phyloP scores from a whole-genome alignment of 2,888 invertebrate species.

The Mythimna pallens region DNA sequence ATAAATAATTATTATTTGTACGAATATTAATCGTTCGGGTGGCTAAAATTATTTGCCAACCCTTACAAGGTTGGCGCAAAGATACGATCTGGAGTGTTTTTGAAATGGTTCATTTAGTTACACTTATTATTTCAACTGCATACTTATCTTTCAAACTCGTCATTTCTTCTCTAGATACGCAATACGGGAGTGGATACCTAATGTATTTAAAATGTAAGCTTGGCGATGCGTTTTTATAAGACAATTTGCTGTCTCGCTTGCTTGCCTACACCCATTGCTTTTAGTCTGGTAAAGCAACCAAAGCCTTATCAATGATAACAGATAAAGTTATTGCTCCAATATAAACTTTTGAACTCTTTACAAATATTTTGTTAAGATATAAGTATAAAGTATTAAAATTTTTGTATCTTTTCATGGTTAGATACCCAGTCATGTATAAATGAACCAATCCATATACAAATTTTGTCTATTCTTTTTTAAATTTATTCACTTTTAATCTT shows the following conservation, averaged over 20 bases:
- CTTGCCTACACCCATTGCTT: not conserved
- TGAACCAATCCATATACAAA: not conserved
- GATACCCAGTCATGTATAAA: not conserved
- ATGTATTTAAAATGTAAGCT: slow-evolving; percentile 12
- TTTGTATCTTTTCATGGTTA: not conserved
- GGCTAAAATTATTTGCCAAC: slow-evolving; percentile 13
- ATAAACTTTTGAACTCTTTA: not conserved
- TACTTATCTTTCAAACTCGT: not conserved
- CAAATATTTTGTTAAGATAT: slow-evolving; percentile 7
- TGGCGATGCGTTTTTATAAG: not conserved
- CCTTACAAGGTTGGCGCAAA: slow-evolving; percentile 1
- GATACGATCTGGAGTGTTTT: not conserved
- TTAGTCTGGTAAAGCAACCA: not conserved
- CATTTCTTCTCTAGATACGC: slow-evolving; percentile 44
- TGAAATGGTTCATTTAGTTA: not conserved
- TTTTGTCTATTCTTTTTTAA: not conserved
- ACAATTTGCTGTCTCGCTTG: not conserved
- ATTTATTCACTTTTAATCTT: not conserved
- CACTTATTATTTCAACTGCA: not conserved
- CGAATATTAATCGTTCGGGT: too few relatives aligned
- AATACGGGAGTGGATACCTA: slow-evolving; percentile 50
- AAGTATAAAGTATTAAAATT: not conserved
- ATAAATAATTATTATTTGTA: too few relatives aligned
- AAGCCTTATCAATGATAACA: slow-evolving; percentile 5
- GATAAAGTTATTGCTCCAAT: not conserved